Conservation (phyloP, 2,888 invertebrate species). For the Antitype chi region DNA sequence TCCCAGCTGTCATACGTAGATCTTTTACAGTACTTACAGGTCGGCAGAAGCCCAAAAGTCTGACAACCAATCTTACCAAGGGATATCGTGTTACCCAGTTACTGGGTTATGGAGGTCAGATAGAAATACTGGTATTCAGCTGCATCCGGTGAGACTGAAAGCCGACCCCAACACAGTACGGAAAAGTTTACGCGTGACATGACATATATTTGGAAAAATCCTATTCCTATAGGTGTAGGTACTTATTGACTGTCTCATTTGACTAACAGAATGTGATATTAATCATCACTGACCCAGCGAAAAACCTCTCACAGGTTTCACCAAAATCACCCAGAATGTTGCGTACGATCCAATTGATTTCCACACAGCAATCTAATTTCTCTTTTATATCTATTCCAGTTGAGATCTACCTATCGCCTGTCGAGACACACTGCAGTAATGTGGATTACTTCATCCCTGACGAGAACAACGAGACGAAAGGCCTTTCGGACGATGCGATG, state of each 20-base stretch:
- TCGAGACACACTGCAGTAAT: conserved; percentile 98
- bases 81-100: no score
- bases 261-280: background rate
- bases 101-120: no score
- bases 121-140: no score
- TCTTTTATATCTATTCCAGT: conserved; percentile 91
- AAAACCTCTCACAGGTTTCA: background rate
- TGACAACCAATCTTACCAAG: no score
- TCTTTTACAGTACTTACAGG: no score
- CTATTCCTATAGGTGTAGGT: background rate
- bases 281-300: background rate
- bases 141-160: no score
- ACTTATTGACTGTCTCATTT: background rate
- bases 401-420: conserved; percentile 96
- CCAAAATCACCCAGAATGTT: background rate
- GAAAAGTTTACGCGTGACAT: no score
- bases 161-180: no score
- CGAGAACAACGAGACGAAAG: conserved; percentile 95
- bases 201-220: background rate
- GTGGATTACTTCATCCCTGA: conserved; percentile 98
- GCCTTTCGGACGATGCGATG: conserved; percentile 95
- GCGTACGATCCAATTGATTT: background rate
- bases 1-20: no score
- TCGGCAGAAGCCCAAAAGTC: no score
- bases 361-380: conserved; percentile 13